Evolutionary conservation across 2,888 invertebrate genomes (phyloP).

Genomic region (Hirtodrosophila duncani): DNA sequence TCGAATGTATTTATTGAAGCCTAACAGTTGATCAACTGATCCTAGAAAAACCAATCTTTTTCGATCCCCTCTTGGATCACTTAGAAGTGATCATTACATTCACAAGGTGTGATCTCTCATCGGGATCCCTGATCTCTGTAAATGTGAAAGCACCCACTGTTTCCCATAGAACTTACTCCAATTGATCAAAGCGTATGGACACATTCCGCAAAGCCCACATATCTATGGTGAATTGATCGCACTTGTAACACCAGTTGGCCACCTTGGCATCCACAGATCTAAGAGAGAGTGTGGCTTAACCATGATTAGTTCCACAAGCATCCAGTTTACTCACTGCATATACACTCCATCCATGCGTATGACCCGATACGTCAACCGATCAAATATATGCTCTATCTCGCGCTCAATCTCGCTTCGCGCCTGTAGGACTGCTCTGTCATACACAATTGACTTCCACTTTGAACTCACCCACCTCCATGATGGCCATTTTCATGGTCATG

Average conservation of each 20-base stretch:
- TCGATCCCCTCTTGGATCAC: too few relatives aligned
- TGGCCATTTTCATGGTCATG: slow-evolving; percentile 15
- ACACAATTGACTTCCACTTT: neutral
- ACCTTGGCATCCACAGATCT: slow-evolving; percentile 54
- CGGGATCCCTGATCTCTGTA: too few relatives aligned
- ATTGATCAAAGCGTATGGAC: slow-evolving; percentile 55
- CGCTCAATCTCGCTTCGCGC: slow-evolving; percentile 33
- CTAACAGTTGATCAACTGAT: too few relatives aligned
- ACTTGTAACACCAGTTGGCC: slow-evolving; percentile 52
- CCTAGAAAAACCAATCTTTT: too few relatives aligned
- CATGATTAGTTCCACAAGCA: neutral
- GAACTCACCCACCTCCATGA: slow-evolving; percentile 35
- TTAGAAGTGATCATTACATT: too few relatives aligned
- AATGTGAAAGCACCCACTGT: too few relatives aligned
- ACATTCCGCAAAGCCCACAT: slow-evolving; percentile 73
- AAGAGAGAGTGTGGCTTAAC: neutral
- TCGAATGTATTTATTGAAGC: too few relatives aligned
- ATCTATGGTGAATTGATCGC: slow-evolving; percentile 59
- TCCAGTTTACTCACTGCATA: slow-evolving; percentile 68
- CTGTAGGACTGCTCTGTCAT: slow-evolving; percentile 24
- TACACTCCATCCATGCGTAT: slow-evolving; percentile 61
- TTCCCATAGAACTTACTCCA: slow-evolving; percentile 60
- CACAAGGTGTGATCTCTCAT: too few relatives aligned
- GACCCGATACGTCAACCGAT: slow-evolving; percentile 68
- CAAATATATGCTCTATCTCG: slow-evolving; percentile 51